Evolutionary conservation across 2,797 vertebrate genomes (phyloP), one percentile per base, ranked within the genome.

Genomic region (Carapus acus): DNA sequence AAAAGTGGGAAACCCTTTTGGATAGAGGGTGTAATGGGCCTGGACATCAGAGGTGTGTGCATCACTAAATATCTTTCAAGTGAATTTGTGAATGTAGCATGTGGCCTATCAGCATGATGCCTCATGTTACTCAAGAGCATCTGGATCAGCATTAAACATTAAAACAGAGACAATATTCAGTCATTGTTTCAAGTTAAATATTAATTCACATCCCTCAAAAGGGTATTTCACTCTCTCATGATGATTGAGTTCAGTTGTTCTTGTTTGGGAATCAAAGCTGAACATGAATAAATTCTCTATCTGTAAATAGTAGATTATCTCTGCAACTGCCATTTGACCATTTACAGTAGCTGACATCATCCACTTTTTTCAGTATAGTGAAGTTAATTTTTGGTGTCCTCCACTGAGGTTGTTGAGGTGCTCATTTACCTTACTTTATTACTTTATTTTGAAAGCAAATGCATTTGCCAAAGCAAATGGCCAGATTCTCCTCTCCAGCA

Each of bases 131-230:
- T 80, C 80, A 88, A 88, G 80, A 83, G 79, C 85, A 87, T 87
- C 84, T 87, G 85, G 83, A 83, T 85, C 66, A 45, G 54, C 80
- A 87, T 88, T 80, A 87, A 88, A 84, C 69, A 85, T 88, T 87
- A 59, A 84, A 75, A 45, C 43, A 54, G 57, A 81, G 73, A 68
- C 71, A 50, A 53, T 61, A 66, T 62, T 80, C 58, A 63, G 59
- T 70, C 49, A 67, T 67, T 78, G 81, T 75, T 72, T 45, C 50
- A 65, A 54, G 74, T 85, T 66, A 85, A 81, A 76, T 71, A 84
- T 86, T 75, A 4, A 85, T 84, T 65, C 17, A 22, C 47, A 50
- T 71, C 58, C 71, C 64, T 56, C 51, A 36, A 69, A 77, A 76
- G 65, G 40, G 76, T 46, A 54, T 55, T 36, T 36, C 4, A 58